These are phyloP conservation scores for Zygaena filipendulae DNA, from an alignment of 2,888 invertebrate genomes.

Conservation along the genomic window DNA sequence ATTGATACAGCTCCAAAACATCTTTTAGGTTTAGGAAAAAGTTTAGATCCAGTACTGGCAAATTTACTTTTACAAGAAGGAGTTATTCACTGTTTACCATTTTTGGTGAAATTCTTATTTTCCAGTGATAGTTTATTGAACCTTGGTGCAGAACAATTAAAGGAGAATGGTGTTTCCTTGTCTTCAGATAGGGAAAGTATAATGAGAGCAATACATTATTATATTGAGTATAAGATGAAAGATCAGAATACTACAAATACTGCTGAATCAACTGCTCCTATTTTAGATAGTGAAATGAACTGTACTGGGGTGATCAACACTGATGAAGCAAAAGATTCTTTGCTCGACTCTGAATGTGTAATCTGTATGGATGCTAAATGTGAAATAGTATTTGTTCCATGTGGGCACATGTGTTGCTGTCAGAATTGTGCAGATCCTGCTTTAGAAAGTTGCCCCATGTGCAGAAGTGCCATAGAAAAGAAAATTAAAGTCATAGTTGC, in stretches of 20 bases:
- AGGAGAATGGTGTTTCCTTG: conserved; percentile 66
- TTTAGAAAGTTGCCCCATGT: conserved; percentile 80
- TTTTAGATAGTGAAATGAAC: conserved; percentile 27
- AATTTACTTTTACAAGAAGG: conserved; percentile 77
- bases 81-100: conserved; percentile 80
- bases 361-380: conserved; percentile 80
- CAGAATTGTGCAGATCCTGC: conserved; percentile 71
- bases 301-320: conserved; percentile 38
- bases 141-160: conserved; percentile 66
- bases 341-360: conserved; percentile 77
- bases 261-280: conserved; percentile 29
- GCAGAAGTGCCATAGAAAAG: conserved; percentile 75
- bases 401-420: conserved; percentile 90
- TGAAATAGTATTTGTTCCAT: conserved; percentile 84
- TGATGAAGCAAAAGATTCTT: conserved; percentile 29
- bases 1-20: conserved; percentile 80
- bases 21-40: conserved; percentile 69
- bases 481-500: conserved; percentile 73
- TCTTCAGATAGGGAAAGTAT: conserved; percentile 70
- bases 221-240: conserved; percentile 50
- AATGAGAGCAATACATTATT: conserved; percentile 71
- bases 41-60: conserved; percentile 74
- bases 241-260: conserved; percentile 23
- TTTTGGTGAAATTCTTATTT: conserved; percentile 72
- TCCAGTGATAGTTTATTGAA: conserved; percentile 58